phyloP scores from a whole-genome alignment of 2,888 invertebrate genomes.

The Euplexia lucipara region DNA sequence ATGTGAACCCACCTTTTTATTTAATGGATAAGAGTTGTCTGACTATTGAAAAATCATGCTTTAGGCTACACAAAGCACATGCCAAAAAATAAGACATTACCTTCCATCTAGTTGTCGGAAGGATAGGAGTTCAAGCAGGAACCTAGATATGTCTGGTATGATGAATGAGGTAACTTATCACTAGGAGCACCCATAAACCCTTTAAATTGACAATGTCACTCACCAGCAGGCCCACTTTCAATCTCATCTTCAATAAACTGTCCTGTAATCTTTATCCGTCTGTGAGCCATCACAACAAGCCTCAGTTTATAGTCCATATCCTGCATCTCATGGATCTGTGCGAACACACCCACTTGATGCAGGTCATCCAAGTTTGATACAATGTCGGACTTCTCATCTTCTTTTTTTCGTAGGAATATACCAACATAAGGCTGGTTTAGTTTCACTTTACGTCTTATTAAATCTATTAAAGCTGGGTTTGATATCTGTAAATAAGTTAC shows the following conservation, averaged over 20 bases:
- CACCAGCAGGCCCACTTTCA: slow-evolving; percentile 91
- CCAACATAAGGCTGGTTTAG: slow-evolving; percentile 99
- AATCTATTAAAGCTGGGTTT: slow-evolving; percentile 96
- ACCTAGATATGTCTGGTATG: not conserved
- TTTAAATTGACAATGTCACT: slow-evolving; percentile 43
- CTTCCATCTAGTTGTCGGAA: no score
- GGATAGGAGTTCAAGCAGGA: no score
- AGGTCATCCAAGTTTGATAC: slow-evolving; percentile 96
- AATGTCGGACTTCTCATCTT: slow-evolving; percentile 96
- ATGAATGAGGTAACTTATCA: not conserved
- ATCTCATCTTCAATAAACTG: slow-evolving; percentile 94
- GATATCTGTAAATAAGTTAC: slow-evolving; percentile 91
- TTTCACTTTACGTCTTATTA: slow-evolving; percentile 98
- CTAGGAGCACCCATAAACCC: slow-evolving; percentile 1
- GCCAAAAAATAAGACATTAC: no score
- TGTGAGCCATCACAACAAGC: slow-evolving; percentile 98
- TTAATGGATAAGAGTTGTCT: no score
- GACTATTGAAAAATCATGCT: no score
- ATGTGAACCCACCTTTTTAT: no score
- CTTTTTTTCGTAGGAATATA: slow-evolving; percentile 98
- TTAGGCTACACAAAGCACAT: no score
- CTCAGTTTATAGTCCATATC: slow-evolving; percentile 97
- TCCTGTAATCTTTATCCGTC: slow-evolving; percentile 95
- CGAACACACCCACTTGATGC: slow-evolving; percentile 98
- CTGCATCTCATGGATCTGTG: slow-evolving; percentile 99